Base-by-base conservation (phyloP, 2,797 vertebrate species). In the Argentina silus region DNA sequence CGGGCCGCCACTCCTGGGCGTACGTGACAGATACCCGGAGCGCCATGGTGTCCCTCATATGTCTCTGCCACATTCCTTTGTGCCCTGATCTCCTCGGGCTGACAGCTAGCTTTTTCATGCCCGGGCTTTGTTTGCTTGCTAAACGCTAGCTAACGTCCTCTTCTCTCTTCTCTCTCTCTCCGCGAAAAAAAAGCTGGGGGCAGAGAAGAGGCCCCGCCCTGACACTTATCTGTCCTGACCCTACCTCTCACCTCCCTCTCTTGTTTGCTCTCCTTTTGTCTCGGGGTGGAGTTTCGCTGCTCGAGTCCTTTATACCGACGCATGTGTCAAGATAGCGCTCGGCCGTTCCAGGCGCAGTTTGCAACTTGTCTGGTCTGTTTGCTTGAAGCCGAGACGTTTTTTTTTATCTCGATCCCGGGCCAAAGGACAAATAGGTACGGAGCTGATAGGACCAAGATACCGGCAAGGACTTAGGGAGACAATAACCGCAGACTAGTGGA, bases 251-350 rank as follows among this genome's bases (percentile, higher is more conserved):
- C 86, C 87, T 92, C 80, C 71, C 65, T 2, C 83, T 85, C 80
- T 94, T 36, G 91, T 94, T 93, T 93, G 87, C 90, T 87, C 75
- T 66, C 79, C 77, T 87, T 89, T 92, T 92, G 90, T 92, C 84
- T 64, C 78, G 63, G 57, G 85, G 86, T 89, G 91, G 80, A 36
- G 27, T 36, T 4, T 2, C 27, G 64, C 85, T n/a, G n/a, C 87
- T 88, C 86, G 87, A 84, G 83, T 79, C 84, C 56, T 85, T 86
- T 63, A 44, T 67, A 23, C 73, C 43, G 73, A 81, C 27, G 71
- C 80, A 83, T 88, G 82, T 84, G 51, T 78, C 76, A 66, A 92
- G 90, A 92, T 92, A 91, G 90, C 67, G 81, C 72, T 69, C 66
- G 74, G 7, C 81, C 75, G 79, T 84, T 88, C 83, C 85, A 88